These are phyloP conservation scores for Drosophila asahinai DNA, from an alignment of 1,140 invertebrate species.

Conservation along the genomic window DNA sequence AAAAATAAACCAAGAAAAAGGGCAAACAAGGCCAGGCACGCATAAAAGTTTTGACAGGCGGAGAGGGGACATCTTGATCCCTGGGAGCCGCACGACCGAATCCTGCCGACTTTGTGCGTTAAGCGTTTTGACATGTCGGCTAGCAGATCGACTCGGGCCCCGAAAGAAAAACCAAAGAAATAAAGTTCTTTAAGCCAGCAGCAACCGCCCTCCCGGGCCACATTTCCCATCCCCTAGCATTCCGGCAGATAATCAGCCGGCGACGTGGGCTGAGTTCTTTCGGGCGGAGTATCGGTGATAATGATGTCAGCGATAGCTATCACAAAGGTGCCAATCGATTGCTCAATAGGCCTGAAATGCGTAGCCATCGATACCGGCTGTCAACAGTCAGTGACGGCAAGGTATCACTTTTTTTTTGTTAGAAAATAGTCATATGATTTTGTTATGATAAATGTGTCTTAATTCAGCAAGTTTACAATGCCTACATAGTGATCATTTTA, in stretches of 20 bases:
- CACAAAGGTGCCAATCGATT: slow-evolving; percentile 72
- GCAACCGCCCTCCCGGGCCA: slow-evolving; percentile 4
- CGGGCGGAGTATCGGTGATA: slow-evolving; percentile 53
- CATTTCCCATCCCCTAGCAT: not conserved
- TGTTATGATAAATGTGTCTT: not conserved
- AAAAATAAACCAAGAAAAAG: slow-evolving; percentile 51
- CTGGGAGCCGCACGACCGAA: slow-evolving; percentile 70
- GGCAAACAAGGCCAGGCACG: slow-evolving; percentile 75
- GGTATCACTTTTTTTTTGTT: not conserved
- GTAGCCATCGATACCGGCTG: slow-evolving; percentile 53
- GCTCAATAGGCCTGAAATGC: slow-evolving; percentile 59
- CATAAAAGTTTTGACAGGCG: slow-evolving; percentile 80
- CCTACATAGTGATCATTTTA: no score
- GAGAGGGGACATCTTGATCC: slow-evolving; percentile 61
- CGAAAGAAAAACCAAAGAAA: slow-evolving; percentile 43
- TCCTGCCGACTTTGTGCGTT: slow-evolving; percentile 64
- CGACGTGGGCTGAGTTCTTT: slow-evolving; percentile 38
- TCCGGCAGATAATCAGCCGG: slow-evolving; percentile 59
- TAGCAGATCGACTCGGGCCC: slow-evolving; percentile 47
- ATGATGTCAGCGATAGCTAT: slow-evolving; percentile 73
- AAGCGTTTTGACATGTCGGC: slow-evolving; percentile 82
- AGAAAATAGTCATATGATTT: not conserved
- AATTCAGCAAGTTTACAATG: not conserved
- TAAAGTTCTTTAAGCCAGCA: slow-evolving; percentile 73
- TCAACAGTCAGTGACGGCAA: slow-evolving; percentile 23